phyloP scores from a whole-genome alignment of 1,140 invertebrate genomes.

The Tetragonula clypearis region DNA sequence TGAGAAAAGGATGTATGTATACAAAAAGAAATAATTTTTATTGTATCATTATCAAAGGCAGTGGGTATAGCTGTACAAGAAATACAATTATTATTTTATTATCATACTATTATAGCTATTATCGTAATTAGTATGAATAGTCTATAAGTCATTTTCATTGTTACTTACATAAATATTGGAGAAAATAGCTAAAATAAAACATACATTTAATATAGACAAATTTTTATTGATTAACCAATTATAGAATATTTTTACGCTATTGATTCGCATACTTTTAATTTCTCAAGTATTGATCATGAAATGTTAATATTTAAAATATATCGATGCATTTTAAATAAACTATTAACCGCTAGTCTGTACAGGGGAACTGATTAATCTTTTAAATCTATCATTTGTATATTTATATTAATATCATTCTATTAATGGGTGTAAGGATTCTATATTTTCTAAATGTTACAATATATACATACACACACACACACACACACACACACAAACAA shows the following conservation, averaged over 20 bases:
- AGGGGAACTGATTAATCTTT: constrained; percentile 13
- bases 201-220: constrained; percentile 79
- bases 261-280: constrained; percentile 21
- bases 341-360: constrained; percentile 14
- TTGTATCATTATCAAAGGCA: constrained; percentile 77
- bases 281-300: background rate
- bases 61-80: constrained; percentile 77
- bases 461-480: background rate
- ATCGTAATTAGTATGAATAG: constrained; percentile 77
- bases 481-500: accelerated
- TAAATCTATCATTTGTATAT: constrained; percentile 20
- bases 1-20: constrained; percentile 57
- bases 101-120: constrained; percentile 76
- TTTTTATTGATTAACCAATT: constrained; percentile 43
- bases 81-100: constrained; percentile 80
- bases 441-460: background rate
- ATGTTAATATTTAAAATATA: constrained; percentile 14
- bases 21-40: constrained; percentile 64
- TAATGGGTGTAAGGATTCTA: background rate
- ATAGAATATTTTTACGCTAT: constrained; percentile 10
- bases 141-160: constrained; percentile 80
- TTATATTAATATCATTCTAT: constrained; percentile 4
- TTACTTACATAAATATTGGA: constrained; percentile 82
- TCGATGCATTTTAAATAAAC: constrained; percentile 7
- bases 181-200: constrained; percentile 79